Base-by-base conservation (phyloP, 2,888 invertebrate species). In the Agonopterix arenella region DNA sequence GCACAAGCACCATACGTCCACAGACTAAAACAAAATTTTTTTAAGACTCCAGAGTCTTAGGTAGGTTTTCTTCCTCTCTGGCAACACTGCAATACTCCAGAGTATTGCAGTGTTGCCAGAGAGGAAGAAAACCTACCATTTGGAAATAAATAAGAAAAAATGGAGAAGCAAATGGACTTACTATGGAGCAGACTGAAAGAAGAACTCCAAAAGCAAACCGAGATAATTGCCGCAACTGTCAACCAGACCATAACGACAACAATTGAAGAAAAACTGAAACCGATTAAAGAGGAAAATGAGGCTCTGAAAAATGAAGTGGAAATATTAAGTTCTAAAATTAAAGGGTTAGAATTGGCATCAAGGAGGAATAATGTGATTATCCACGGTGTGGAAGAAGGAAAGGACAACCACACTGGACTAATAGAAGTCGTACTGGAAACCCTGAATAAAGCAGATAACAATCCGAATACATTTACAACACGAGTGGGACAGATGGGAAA, bases 321-420 rank as follows among this genome's bases (percentile, higher is more conserved):
- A 38, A 9, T 10, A n/a, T 37, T 51, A 10, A 47, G 47, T 40
- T 37, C 13, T 5, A 47, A 45, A 45, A 18, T 51, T 13, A 2
- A 42, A 5, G 44, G 16, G 8, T 10, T 47, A 8, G 51, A 51
- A 38, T 44, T 10, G 13, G 40, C 44, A 8, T 8, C 8, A 37
- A 50, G 46, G 11, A 50, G 44, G 44, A 50, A 47, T 36, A 50
- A 50, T 13, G n/a, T 47, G n/a, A 50, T 50, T n/a, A 11, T 50
- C 18, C 44, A 50, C 47, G 50, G 50, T 8, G 8, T 50, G 4
- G n/a, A 41, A 8, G 50, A 50, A 47, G 47, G 8, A 10, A 44
- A 50, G 7, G 43, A 47, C 1, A 49, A 45, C 8, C n/a, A 11
- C 9, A 28, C 18, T 1, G 49, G 45, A 44, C 44, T 49, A 2